Evolutionary conservation across 2,797 vertebrate genomes (phyloP).

Genomic region (Macropodus opercularis): DNA sequence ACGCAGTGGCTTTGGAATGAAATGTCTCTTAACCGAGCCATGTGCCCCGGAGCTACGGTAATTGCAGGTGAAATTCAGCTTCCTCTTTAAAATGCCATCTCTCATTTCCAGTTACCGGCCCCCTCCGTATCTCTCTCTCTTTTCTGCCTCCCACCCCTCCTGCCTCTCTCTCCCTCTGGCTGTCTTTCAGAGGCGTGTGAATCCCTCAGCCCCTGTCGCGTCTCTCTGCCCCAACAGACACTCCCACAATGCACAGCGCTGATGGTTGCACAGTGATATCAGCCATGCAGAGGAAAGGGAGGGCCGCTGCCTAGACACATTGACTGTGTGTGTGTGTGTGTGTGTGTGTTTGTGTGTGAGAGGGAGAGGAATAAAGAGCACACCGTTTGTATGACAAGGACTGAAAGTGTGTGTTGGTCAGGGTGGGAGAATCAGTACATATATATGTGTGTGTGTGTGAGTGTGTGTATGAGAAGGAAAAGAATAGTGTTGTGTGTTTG

Average conservation of each 20-base stretch:
- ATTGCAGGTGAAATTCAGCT: conserved; percentile 88
- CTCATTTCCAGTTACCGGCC: conserved; percentile 84
- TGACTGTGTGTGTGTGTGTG: conserved; percentile 38
- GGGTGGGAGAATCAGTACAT: conserved; percentile 43
- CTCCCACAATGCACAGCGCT: conserved; percentile 81
- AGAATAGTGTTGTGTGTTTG: conserved; percentile 40
- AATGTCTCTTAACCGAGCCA: conserved; percentile 84
- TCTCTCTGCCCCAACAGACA: conserved; percentile 79
- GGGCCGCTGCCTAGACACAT: conserved; percentile 65
- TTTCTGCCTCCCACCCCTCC: conserved; percentile 39
- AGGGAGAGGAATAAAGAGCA: conserved; percentile 18
- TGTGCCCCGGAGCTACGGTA: conserved; percentile 84
- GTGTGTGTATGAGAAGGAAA: conserved; percentile 24
- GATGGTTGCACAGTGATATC: conserved; percentile 79
- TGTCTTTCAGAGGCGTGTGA: conserved; percentile 81
- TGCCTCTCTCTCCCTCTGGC: conserved; percentile 73
- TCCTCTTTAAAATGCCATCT: conserved; percentile 87
- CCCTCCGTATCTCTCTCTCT: conserved; percentile 73
- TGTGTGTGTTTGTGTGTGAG: conserved; percentile 1
- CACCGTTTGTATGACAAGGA: conserved; percentile 52
- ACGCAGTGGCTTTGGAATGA: conserved; percentile 78
- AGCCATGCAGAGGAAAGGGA: conserved; percentile 72
- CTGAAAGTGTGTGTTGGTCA: conserved; percentile 58
- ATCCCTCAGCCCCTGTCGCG: conserved; percentile 80
- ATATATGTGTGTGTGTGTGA: conserved; percentile 37